Base-by-base conservation (phyloP, 2,113 vertebrate species). In the Aptenodytes forsteri region DNA sequence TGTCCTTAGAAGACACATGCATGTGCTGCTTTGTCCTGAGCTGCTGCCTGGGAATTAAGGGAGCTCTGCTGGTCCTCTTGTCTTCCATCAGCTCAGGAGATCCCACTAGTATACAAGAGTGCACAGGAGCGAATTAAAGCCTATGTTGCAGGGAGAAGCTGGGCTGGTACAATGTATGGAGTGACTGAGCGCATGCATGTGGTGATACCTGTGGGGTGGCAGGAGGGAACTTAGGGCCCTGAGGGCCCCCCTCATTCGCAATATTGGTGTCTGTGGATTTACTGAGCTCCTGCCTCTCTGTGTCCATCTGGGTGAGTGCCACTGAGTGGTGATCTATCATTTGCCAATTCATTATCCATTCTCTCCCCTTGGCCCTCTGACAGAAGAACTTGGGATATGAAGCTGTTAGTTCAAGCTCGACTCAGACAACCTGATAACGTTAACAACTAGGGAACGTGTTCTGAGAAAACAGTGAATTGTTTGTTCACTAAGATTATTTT, bases 181-280 rank as follows among this genome's bases (percentile, higher is more conserved):
- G 12, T 27, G 56, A 23, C 21, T 2, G 6, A 29, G 26, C 42
- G 18, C 2, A 0, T 13, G 38, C 6, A 1, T 83, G 9, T 52
- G 25, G 10, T 34, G 25, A 46, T 46, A 47, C 7, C 6, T 4
- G 27, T 20, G 26, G 14, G 52, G 23, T 49, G 46, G n/a, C 47
- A 54, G 27, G 47, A 64, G 23, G 52, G 52, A 42, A 44, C 8
- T 50, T 7, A 32, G 2, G 16, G 15, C 27, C 10, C n/a, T 38
- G 14, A 73, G 73, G 20, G 22, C 10, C 10, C 21, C 13, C 8
- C 32, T 59, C 38, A 27, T 27, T 9, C 18, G 34, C 22, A 50
- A 23, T 30, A 30, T 22, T n/a, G 30, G 11, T 62, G 40, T 70
- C 18, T 55, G 32, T 61, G n/a, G 18, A 40, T 82, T 75, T 85